A percentile compares a stretch with the other conserved stretches of the same genome.
Evolutionary conservation across 2,113 vertebrate species (phyloP).

Genomic region (Cepphus grylle): DNA sequence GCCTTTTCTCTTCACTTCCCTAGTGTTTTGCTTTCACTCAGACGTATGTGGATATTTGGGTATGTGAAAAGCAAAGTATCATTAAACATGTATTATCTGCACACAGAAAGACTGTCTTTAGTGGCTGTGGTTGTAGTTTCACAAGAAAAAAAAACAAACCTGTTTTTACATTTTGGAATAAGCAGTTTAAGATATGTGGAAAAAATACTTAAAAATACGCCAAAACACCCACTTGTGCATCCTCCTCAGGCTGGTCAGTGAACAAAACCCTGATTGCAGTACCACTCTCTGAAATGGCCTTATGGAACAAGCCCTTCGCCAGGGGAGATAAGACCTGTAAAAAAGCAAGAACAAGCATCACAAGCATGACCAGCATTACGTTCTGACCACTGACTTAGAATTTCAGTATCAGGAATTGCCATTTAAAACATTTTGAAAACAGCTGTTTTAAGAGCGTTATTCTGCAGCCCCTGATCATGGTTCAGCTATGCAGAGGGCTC

Average conservation of each 20-base stretch:
- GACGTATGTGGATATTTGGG: background rate
- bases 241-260: background rate
- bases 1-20: background rate
- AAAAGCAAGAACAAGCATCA: background rate
- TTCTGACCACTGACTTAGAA: background rate
- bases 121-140: background rate
- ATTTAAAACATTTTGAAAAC: background rate
- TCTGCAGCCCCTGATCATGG: background rate
- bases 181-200: background rate
- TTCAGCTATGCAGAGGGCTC: background rate
- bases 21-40: background rate
- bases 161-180: background rate
- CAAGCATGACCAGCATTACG: background rate
- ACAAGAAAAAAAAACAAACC: background rate
- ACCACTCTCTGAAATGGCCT: conserved; percentile 83
- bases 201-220: background rate
- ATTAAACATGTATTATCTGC: background rate
- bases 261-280: background rate
- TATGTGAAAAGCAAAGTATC: background rate
- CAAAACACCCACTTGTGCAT: background rate
- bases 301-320: conserved; percentile 78
- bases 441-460: background rate
- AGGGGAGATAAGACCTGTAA: conserved; percentile 81
- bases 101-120: background rate
- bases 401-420: background rate